Conservation (phyloP, 1,140 invertebrate species). For the Aphis gossypii region DNA sequence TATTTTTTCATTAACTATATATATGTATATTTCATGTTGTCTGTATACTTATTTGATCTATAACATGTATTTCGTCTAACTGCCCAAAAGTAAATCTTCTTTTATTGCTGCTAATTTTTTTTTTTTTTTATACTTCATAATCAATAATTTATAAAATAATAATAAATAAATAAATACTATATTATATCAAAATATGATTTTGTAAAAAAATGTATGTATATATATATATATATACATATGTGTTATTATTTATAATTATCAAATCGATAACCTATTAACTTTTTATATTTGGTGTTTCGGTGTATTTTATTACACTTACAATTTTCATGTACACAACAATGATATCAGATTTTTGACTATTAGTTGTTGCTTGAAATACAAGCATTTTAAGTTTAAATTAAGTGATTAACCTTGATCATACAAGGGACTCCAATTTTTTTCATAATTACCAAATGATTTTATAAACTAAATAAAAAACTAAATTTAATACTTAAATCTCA, state of each 20-base stretch:
- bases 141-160: too few species aligned
- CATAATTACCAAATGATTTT: background rate
- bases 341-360: background rate
- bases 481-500: background rate
- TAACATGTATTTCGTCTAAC: too few species aligned
- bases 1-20: too few species aligned
- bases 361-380: background rate
- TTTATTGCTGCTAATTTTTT: too few species aligned
- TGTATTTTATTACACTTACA: background rate
- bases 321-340: background rate
- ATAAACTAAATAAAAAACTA: background rate
- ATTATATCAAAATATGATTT: too few species aligned
- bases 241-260: background rate
- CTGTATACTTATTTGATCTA: too few species aligned
- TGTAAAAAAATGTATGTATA: too few species aligned
- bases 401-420: background rate
- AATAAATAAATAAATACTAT: too few species aligned
- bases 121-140: too few species aligned
- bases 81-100: too few species aligned
- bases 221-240: too few species aligned
- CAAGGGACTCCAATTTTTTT: background rate
- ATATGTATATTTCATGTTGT: too few species aligned
- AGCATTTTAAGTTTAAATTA: background rate
- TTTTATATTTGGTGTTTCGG: background rate
- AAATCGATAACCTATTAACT: background rate